These are phyloP conservation scores for Esperia sulphurella DNA, from an alignment of 2,888 invertebrate species.

Conservation along the genomic window DNA sequence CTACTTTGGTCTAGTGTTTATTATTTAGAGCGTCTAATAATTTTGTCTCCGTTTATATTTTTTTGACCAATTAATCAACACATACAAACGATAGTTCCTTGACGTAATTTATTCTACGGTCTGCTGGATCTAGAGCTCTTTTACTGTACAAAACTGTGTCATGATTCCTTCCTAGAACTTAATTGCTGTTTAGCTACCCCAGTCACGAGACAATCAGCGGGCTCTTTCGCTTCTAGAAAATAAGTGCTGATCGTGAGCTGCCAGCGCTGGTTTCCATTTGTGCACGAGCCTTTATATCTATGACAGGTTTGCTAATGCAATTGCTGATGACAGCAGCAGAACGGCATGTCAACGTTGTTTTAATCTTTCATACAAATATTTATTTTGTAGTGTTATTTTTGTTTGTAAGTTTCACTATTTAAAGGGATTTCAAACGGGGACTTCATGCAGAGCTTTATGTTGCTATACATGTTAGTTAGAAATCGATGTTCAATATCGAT, in stretches of 20 bases:
- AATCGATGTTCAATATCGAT: too few relatives aligned
- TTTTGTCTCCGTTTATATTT: neutral
- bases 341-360: neutral
- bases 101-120: neutral
- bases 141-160: neutral
- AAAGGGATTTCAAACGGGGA: too few relatives aligned
- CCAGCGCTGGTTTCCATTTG: conserved; percentile 41
- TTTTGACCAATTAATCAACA: too few relatives aligned
- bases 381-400: neutral
- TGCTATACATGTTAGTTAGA: too few relatives aligned
- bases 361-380: neutral
- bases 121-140: too few relatives aligned
- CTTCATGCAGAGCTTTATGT: too few relatives aligned
- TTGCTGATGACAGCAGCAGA: neutral
- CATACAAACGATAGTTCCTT: too few relatives aligned
- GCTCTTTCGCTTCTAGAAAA: conserved; percentile 36
- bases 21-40: too few relatives aligned
- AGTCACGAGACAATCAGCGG: conserved; percentile 33
- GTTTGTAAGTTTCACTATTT: too few relatives aligned
- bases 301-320: conserved; percentile 12
- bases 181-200: conserved; percentile 20
- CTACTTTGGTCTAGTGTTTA: too few relatives aligned
- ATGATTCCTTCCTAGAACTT: conserved; percentile 6
- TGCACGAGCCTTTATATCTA: conserved; percentile 23
- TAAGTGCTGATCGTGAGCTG: conserved; percentile 44